Conservation (phyloP, 2,113 vertebrate genomes). For the Micromys minutus region DNA sequence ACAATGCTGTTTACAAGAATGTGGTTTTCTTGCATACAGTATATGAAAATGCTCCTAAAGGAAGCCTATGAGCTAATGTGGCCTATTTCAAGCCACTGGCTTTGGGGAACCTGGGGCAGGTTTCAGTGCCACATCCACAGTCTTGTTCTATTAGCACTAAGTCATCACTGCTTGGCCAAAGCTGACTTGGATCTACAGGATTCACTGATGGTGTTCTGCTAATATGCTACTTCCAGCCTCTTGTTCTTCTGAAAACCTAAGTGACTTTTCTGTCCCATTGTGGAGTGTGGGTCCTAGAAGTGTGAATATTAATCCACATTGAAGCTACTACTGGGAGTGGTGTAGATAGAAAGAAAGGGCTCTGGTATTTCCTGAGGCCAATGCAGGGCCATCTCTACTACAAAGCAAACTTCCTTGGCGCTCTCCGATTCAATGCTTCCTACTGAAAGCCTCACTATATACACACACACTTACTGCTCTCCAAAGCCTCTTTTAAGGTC, state of each 20-base stretch:
- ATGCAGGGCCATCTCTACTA: neutral
- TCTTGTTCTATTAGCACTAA: neutral
- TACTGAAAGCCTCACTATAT: neutral
- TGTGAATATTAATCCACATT: neutral
- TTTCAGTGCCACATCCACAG: neutral
- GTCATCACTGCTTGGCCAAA: neutral
- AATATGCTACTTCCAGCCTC: neutral
- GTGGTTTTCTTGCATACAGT: neutral
- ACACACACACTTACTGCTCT: neutral
- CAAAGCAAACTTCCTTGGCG: conserved; percentile 11
- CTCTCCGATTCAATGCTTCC: neutral
- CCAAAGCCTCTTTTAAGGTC: neutral
- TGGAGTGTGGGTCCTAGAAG: neutral
- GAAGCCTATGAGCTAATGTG: neutral
- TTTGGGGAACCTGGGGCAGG: neutral
- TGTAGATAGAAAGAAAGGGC: neutral
- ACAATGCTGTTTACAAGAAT: neutral
- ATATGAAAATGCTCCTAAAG: neutral
- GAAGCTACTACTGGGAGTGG: neutral
- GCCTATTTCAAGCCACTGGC: neutral
- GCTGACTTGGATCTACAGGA: neutral
- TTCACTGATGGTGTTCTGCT: neutral
- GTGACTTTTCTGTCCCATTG: neutral
- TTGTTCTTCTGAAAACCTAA: neutral
- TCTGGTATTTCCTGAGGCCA: neutral